phyloP scores from a whole-genome alignment of 2,797 vertebrate genomes.

The Sebastes kiyomatsui region DNA sequence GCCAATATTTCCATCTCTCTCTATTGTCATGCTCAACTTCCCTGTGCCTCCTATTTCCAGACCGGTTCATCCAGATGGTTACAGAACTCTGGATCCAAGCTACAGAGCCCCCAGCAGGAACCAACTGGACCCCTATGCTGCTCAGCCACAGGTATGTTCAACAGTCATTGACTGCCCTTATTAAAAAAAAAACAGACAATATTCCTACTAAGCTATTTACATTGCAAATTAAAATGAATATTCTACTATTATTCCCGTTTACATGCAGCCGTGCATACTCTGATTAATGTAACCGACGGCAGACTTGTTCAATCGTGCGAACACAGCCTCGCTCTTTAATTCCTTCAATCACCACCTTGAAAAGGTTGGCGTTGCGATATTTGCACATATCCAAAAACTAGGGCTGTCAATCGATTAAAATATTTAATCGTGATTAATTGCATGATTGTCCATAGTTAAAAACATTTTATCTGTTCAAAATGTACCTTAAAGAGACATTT shows the following conservation, averaged over 20 bases:
- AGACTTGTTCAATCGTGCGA: background rate
- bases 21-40: background rate
- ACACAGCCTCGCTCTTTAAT: no score
- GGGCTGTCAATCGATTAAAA: no score
- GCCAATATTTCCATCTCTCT: background rate
- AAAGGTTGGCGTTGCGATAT: no score
- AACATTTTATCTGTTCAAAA: no score
- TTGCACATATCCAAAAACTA: no score
- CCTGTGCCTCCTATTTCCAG: conserved; percentile 43
- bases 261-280: background rate
- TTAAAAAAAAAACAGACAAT: background rate
- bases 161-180: background rate
- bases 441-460: no score
- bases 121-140: conserved; percentile 91
- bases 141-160: conserved; percentile 89
- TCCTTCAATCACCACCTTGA: no score
- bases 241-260: background rate
- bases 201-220: background rate
- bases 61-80: conserved; percentile 80
- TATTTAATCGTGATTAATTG: no score
- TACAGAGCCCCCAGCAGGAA: conserved; percentile 91
- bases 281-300: background rate
- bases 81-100: conserved; percentile 85
- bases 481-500: no score
- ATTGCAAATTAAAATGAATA: background rate